Evolutionary conservation across 37 sponge, comb jelly and placozoan species (phyloP).

Genomic region (Chondrilla cf. caribensis): DNA sequence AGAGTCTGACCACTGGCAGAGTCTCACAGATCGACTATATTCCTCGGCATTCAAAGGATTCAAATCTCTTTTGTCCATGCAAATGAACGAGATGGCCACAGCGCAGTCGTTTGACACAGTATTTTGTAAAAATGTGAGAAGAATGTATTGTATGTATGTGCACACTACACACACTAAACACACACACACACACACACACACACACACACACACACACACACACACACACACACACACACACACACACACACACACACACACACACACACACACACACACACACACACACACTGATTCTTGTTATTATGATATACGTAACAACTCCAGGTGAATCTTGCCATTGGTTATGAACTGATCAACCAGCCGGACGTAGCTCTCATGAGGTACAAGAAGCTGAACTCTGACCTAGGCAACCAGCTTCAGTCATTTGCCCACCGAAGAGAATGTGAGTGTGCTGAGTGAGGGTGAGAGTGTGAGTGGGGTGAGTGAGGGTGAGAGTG

Average conservation of each 20-base stretch:
- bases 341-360: conserved; percentile 62
- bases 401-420: neutral
- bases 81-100: neutral
- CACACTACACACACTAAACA: conserved; percentile 1
- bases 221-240: conserved; percentile 33
- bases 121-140: neutral
- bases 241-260: conserved; percentile 49
- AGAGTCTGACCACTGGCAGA: neutral
- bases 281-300: conserved; percentile 21
- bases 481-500: neutral
- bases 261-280: conserved; percentile 50
- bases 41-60: neutral
- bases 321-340: conserved; percentile 59
- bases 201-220: neutral
- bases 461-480: neutral
- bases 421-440: neutral
- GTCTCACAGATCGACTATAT: neutral
- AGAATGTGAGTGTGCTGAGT: neutral
- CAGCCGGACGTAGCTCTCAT: conserved; percentile 35
- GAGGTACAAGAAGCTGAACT: conserved; percentile 26
- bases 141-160: too few species aligned
- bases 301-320: too few species aligned
- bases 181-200: too few species aligned
- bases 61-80: neutral
- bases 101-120: neutral